Conservation (phyloP, 1,140 invertebrate genomes). For the Drosophila guanche region DNA sequence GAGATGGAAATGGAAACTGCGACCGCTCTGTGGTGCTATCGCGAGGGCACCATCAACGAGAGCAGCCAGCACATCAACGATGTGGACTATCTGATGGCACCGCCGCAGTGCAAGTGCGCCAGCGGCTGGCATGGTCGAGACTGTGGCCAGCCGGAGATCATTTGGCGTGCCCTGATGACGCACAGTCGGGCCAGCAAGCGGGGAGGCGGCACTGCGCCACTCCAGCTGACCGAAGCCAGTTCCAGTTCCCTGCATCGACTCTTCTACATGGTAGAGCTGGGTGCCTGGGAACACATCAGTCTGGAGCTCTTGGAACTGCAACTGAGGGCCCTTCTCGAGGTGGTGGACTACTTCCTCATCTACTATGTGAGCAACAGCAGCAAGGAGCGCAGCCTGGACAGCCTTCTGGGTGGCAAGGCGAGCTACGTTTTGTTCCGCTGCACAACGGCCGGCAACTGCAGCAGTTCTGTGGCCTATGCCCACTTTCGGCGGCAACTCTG, state of each 20-base stretch:
- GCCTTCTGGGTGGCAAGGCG: constrained; percentile 24
- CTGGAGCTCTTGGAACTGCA: constrained; percentile 86
- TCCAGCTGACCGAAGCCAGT: constrained; percentile 66
- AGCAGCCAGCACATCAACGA: constrained; percentile 19
- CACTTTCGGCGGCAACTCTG: constrained; percentile 60
- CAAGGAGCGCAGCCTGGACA: constrained; percentile 40
- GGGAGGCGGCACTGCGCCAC: constrained; percentile 24
- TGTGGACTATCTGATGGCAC: constrained; percentile 51
- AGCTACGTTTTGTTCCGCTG: constrained; percentile 63
- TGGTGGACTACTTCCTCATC: constrained; percentile 88
- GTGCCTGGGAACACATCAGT: constrained; percentile 83
- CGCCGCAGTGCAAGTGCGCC: constrained; percentile 85
- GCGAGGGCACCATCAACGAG: constrained; percentile 85
- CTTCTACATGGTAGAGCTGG: constrained; percentile 86
- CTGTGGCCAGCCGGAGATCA: constrained; percentile 88
- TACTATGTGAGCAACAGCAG: constrained; percentile 54
- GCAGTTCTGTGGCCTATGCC: constrained; percentile 35
- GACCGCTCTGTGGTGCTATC: constrained; percentile 85
- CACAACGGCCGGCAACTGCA: constrained; percentile 40
- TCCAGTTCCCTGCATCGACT: constrained; percentile 84
- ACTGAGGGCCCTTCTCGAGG: constrained; percentile 85
- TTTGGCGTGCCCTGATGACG: constrained; percentile 87
- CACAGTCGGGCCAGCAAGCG: constrained; percentile 48
- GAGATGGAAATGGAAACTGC: constrained; percentile 73
- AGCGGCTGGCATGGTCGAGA: constrained; percentile 87